Conservation (phyloP, 2,797 vertebrate genomes). For the Kryptopterus vitreolus region DNA sequence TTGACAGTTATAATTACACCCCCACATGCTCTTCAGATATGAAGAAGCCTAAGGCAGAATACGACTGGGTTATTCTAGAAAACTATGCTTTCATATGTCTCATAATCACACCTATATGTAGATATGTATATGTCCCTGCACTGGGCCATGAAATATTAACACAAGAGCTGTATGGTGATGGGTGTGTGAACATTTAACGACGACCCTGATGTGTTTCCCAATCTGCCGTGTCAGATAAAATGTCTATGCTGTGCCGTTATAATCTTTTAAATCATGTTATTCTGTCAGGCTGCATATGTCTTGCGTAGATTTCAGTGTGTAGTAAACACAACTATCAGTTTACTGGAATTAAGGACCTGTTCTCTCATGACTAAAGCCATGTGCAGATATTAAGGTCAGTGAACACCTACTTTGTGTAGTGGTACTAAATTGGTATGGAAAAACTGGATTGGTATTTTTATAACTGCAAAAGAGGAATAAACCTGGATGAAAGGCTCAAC, state of each 20-base stretch:
- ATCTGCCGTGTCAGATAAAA: not conserved
- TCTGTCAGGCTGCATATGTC: no score
- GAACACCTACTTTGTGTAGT: not conserved
- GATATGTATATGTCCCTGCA: not conserved
- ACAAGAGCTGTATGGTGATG: not conserved
- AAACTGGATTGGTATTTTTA: not conserved
- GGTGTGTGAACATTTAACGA: not conserved
- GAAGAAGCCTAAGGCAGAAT: conserved; percentile 11
- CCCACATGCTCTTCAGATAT: not conserved
- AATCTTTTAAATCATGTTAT: not conserved
- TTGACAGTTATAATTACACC: not conserved
- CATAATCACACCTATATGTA: no score
- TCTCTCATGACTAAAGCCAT: not conserved
- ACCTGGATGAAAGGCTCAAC: not conserved
- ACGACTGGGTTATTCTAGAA: no score
- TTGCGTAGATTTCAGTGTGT: no score
- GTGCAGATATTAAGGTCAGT: not conserved
- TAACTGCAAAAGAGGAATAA: not conserved
- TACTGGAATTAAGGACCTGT: not conserved
- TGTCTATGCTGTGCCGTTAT: not conserved
- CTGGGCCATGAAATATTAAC: not conserved
- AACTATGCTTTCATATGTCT: no score
- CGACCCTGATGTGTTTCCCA: no score
- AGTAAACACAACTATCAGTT: not conserved
- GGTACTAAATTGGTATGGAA: not conserved